Conservation (phyloP, 2,888 invertebrate species). For the Diogma glabrata region DNA sequence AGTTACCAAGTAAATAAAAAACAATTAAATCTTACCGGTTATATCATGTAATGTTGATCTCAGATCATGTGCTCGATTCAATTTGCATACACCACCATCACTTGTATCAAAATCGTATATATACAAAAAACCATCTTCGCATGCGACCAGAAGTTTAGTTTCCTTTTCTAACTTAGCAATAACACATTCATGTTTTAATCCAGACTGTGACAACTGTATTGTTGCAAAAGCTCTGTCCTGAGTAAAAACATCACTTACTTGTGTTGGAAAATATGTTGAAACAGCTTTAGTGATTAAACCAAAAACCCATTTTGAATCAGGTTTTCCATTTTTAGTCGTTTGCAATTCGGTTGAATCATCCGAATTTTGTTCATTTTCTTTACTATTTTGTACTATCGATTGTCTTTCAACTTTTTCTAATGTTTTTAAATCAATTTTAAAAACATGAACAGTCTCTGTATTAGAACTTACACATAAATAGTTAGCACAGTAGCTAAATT, state of each 20-base stretch:
- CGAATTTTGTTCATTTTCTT: constrained; percentile 10
- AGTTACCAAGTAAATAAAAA: too few relatives aligned
- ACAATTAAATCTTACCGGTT: constrained; percentile 22
- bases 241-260: constrained; percentile 33
- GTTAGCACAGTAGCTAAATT: constrained; percentile 31
- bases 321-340: constrained; percentile 9
- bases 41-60: constrained; percentile 32
- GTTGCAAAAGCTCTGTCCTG: constrained; percentile 37
- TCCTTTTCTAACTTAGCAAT: constrained; percentile 32
- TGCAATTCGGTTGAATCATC: constrained; percentile 8
- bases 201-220: constrained; percentile 31
- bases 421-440: constrained; percentile 31
- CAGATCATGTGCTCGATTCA: constrained; percentile 33
- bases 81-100: constrained; percentile 32
- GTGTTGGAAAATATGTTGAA: constrained; percentile 33
- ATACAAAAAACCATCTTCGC: constrained; percentile 36
- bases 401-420: constrained; percentile 29
- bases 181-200: constrained; percentile 32
- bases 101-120: constrained; percentile 33
- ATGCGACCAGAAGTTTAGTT: constrained; percentile 31
- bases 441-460: constrained; percentile 36
- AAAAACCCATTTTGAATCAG: constrained; percentile 25
- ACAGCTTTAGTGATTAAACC: constrained; percentile 32
- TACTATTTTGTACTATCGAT: constrained; percentile 13
- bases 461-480: constrained; percentile 35